phyloP scores from a whole-genome alignment of 2,888 invertebrate species.

The Tipula vernalis region DNA sequence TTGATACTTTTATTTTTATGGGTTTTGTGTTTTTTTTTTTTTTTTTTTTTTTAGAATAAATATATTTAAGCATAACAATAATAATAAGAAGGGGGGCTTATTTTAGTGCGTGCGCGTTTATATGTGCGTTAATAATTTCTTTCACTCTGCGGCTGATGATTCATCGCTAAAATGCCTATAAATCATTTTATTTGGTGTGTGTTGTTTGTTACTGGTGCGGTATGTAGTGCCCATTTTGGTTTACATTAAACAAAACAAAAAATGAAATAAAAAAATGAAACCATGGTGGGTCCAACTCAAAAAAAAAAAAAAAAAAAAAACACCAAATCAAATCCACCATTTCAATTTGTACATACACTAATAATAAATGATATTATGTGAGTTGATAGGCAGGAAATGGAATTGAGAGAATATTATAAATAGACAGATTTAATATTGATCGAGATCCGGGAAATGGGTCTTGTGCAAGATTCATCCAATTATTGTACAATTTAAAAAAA shows the following conservation, averaged over 20 bases:
- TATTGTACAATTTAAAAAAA: neutral
- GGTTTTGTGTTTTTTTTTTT: neutral
- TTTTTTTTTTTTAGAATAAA: neutral
- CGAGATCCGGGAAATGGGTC: neutral
- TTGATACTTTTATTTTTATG: constrained; percentile 4
- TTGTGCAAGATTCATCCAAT: neutral
- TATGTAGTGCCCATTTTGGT: neutral
- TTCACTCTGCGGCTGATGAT: neutral
- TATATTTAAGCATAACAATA: neutral
- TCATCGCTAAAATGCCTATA: neutral
- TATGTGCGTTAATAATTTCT: neutral
- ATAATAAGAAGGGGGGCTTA: neutral
- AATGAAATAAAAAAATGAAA: neutral
- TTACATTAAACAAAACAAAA: neutral
- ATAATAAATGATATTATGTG: neutral
- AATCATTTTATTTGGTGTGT: neutral
- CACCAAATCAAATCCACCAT: neutral
- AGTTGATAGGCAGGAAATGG: neutral
- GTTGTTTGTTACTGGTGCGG: neutral
- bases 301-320: neutral
- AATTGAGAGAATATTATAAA: neutral
- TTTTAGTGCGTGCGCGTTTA: neutral
- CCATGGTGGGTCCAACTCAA: neutral
- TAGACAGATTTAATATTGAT: neutral
- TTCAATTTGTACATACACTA: neutral